phyloP scores from a whole-genome alignment of 2,797 vertebrate genomes.

The Melopsittacus undulatus region DNA sequence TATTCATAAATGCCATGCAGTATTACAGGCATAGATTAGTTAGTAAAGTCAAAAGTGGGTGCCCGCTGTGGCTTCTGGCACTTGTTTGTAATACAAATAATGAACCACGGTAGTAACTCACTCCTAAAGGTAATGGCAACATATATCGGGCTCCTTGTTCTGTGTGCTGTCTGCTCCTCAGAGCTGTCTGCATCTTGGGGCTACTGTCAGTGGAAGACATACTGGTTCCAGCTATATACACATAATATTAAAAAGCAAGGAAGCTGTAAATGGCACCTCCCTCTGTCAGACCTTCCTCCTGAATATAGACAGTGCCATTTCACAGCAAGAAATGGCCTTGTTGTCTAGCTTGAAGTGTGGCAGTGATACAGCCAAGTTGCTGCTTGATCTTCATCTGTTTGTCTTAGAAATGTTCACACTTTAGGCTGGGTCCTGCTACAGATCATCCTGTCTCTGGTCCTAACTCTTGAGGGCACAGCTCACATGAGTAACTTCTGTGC shows the following conservation, averaged over 20 bases:
- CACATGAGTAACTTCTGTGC: not conserved
- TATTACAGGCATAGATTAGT: not conserved
- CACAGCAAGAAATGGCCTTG: not conserved
- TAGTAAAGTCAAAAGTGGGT: not conserved
- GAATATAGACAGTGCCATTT: not conserved
- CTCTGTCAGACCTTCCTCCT: not conserved
- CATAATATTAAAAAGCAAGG: slow-evolving; percentile 9
- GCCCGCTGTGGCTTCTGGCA: not conserved
- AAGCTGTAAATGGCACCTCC: not conserved
- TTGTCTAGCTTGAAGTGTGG: not conserved
- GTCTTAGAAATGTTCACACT: not conserved
- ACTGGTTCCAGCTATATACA: not conserved
- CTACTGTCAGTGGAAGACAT: slow-evolving; percentile 6
- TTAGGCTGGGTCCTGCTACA: not conserved
- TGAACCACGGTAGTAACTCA: not conserved
- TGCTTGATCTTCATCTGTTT: not conserved
- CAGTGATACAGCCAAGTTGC: not conserved
- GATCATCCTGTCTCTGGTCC: not conserved
- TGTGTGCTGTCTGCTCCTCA: not conserved
- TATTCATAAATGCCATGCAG: not conserved
- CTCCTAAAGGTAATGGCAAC: not conserved
- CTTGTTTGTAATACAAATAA: slow-evolving; percentile 24
- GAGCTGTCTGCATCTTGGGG: slow-evolving; percentile 16
- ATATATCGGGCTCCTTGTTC: not conserved
- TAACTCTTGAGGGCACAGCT: not conserved